These are phyloP conservation scores for Alca torda DNA, from an alignment of 2,797 vertebrate species.

Conservation along the genomic window DNA sequence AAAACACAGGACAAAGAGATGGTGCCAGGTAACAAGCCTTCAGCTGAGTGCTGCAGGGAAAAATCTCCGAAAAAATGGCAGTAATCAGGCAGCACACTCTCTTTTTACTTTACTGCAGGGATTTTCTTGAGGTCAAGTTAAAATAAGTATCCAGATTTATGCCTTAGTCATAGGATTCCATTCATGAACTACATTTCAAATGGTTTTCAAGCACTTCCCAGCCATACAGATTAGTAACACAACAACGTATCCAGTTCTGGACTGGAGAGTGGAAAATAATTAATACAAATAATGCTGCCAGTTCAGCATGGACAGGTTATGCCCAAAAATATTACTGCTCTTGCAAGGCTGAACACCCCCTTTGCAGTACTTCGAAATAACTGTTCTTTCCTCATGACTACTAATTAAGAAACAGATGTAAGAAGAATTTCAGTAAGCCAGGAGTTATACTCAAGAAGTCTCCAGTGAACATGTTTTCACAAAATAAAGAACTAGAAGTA, in stretches of 20 bases:
- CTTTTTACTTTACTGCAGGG: constrained; percentile 16
- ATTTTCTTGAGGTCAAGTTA: not conserved
- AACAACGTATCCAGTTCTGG: not conserved
- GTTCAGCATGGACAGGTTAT: constrained; percentile 33
- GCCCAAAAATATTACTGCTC: constrained; percentile 21
- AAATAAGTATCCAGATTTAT: not conserved
- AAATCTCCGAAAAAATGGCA: not conserved
- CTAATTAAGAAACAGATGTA: constrained; percentile 62
- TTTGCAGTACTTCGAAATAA: not conserved
- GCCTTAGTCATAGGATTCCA: not conserved
- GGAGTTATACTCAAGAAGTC: not conserved
- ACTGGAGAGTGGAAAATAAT: constrained; percentile 37
- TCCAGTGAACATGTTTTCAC: not conserved
- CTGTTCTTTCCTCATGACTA: constrained; percentile 1
- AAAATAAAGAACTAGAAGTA: not conserved
- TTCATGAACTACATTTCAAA: not conserved
- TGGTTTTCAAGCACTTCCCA: not conserved
- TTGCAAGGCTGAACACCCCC: constrained; percentile 8
- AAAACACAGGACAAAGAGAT: constrained; percentile 4
- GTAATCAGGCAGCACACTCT: not conserved
- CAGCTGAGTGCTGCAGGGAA: not conserved
- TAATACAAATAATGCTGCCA: constrained; percentile 46
- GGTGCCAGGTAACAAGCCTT: not conserved
- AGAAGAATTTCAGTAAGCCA: constrained; percentile 16
- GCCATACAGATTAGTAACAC: not conserved